Evolutionary conservation across 2,113 vertebrate species (phyloP).

Genomic region (Phrynocephalus versicolor): DNA sequence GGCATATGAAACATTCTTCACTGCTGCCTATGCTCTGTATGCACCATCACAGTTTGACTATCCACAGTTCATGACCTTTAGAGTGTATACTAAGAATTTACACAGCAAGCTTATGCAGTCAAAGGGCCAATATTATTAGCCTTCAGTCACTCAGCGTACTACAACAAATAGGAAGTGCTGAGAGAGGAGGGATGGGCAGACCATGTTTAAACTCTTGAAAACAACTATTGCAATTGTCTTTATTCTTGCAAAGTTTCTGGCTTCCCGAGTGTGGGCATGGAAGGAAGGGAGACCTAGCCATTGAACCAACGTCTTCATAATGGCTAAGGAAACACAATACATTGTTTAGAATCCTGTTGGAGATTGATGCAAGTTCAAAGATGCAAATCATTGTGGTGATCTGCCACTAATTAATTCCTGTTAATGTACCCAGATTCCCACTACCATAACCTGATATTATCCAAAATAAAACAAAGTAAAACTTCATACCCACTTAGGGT

Average conservation of each 20-base stretch:
- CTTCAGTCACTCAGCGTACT: not conserved
- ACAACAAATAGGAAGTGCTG: not conserved
- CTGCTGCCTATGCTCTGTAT: too few species aligned
- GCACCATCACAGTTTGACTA: slow-evolving; percentile 2
- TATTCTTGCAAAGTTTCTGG: not conserved
- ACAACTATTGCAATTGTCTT: not conserved
- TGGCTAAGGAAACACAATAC: not conserved
- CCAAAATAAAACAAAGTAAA: not conserved
- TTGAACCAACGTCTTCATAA: not conserved
- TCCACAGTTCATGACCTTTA: not conserved
- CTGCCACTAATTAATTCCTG: too few species aligned
- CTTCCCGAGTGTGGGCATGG: too few species aligned
- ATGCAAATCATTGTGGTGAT: too few species aligned
- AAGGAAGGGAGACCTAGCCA: not conserved
- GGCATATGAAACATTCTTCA: not conserved
- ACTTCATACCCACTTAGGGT: not conserved
- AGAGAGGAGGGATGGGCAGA: not conserved
- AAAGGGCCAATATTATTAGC: slow-evolving; percentile 11
- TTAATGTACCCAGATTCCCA: too few species aligned
- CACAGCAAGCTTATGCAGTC: not conserved
- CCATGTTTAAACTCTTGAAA: not conserved
- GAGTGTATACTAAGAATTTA: not conserved
- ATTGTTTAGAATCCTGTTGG: too few species aligned
- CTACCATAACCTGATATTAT: too few species aligned
- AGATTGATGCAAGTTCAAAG: too few species aligned